Evolutionary conservation across 2,113 vertebrate genomes (phyloP).

Genomic region (Dissostichus mawsoni): DNA sequence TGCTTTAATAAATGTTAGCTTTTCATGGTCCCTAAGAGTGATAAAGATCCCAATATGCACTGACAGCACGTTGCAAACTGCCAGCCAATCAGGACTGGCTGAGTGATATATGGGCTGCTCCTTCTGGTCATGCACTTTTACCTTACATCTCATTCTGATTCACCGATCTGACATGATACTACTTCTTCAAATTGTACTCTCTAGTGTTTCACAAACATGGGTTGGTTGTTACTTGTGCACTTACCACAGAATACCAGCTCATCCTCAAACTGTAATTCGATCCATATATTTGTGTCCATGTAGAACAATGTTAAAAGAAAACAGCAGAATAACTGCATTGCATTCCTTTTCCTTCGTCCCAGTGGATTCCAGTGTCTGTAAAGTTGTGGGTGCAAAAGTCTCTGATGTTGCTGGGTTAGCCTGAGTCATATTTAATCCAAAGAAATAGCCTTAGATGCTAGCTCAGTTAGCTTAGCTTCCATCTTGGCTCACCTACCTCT

Average conservation of each 20-base stretch:
- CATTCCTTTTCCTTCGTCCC: too few species aligned
- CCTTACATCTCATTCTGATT: neutral
- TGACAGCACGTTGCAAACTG: conserved; percentile 10
- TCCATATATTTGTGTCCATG: too few species aligned
- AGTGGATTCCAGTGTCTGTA: too few species aligned
- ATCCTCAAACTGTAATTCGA: neutral
- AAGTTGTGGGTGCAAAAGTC: too few species aligned
- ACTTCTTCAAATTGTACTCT: neutral
- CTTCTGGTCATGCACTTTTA: neutral
- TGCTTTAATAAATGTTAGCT: conserved; percentile 57
- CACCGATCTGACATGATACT: neutral
- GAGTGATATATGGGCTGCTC: neutral
- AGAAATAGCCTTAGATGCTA: too few species aligned
- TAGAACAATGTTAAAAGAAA: too few species aligned
- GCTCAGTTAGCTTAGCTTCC: too few species aligned
- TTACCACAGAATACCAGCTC: neutral
- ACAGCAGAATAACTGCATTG: too few species aligned
- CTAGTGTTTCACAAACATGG: neutral
- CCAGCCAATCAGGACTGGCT: neutral
- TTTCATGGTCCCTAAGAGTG: conserved; percentile 33
- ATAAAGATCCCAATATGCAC: conserved; percentile 34
- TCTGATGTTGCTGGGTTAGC: too few species aligned
- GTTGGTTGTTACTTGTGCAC: neutral
- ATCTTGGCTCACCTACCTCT: too few species aligned
- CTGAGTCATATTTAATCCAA: too few species aligned